Evolutionary conservation across 1,140 invertebrate species (phyloP).

Genomic region (Ptiloglossa arizonensis): DNA sequence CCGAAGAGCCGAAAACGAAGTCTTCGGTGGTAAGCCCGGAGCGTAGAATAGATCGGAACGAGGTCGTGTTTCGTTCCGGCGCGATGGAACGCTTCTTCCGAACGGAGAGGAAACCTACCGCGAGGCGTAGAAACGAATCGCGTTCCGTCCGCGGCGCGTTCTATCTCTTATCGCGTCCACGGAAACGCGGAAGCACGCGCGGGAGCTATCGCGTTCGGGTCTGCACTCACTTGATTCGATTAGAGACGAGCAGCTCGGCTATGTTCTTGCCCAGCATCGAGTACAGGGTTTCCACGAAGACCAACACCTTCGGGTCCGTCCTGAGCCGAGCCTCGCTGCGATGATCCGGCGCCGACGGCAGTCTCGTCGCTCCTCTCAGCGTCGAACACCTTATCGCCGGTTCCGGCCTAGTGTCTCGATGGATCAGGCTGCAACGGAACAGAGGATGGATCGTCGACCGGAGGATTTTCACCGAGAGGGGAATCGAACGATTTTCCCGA

Average conservation of each 20-base stretch:
- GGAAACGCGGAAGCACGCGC: no score
- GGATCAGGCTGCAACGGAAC: slow-evolving; percentile 85
- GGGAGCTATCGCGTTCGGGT: neutral
- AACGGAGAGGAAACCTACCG: slow-evolving; percentile 14
- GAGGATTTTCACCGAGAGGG: no score
- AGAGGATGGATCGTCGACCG: neutral
- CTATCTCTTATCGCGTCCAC: neutral
- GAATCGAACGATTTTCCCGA: no score
- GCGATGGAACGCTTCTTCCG: no score
- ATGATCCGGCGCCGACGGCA: slow-evolving; percentile 88
- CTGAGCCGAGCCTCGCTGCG: slow-evolving; percentile 90
- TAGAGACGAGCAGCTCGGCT: slow-evolving; percentile 95
- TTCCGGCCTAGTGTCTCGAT: slow-evolving; percentile 88
- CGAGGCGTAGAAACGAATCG: slow-evolving; percentile 12
- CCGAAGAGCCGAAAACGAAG: no score
- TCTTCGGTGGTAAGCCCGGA: no score
- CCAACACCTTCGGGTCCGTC: slow-evolving; percentile 95
- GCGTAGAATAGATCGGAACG: no score
- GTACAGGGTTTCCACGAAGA: slow-evolving; percentile 97
- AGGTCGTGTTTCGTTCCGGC: no score
- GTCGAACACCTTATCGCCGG: slow-evolving; percentile 91
- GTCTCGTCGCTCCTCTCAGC: slow-evolving; percentile 84
- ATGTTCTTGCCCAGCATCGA: slow-evolving; percentile 95
- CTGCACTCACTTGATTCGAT: slow-evolving; percentile 92
- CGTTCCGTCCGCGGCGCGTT: neutral